Evolutionary conservation across 2,797 vertebrate genomes (phyloP).

Genomic region (Apogon talboti): DNA sequence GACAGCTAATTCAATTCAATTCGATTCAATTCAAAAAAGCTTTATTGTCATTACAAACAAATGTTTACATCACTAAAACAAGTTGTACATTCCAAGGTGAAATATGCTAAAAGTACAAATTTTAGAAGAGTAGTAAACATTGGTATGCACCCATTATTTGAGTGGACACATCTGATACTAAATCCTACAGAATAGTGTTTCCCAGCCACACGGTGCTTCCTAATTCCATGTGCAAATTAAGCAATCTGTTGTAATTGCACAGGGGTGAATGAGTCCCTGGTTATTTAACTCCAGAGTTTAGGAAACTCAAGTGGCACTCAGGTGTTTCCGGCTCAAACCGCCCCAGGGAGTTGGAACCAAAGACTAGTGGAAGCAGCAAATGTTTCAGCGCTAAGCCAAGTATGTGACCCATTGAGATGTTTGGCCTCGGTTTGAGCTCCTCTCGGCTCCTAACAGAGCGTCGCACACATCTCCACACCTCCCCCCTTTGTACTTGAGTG

Average conservation of each 20-base stretch:
- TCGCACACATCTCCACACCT: conserved; percentile 23
- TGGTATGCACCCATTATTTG: too few relatives aligned
- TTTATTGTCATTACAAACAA: too few relatives aligned
- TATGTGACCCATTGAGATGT: conserved; percentile 56
- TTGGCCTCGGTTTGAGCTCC: conserved; percentile 41
- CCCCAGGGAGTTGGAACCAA: conserved; percentile 41
- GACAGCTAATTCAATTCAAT: too few relatives aligned
- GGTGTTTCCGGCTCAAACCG: conserved; percentile 25
- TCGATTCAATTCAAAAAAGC: too few relatives aligned
- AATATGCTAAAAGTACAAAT: too few relatives aligned
- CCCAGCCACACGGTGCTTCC: too few relatives aligned
- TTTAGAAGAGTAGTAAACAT: too few relatives aligned
- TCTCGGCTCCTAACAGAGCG: conserved; percentile 42
- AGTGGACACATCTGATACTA: too few relatives aligned
- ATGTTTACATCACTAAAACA: too few relatives aligned
- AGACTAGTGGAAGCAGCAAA: conserved; percentile 54
- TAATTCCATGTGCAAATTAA: conserved; percentile 29
- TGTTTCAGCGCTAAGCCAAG: conserved; percentile 49
- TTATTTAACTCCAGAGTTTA: conserved; percentile 21
- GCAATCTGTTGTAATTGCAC: conserved; percentile 32
- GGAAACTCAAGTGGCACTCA: conserved; percentile 8
- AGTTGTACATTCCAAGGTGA: too few relatives aligned
- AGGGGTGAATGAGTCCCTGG: conserved; percentile 7
- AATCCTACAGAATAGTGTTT: too few relatives aligned
- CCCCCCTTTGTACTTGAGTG: conserved; percentile 51